Evolutionary conservation across 2,113 vertebrate species (phyloP), one percentile per base, ranked within the genome.

Genomic region (Cavia porcellus): DNA sequence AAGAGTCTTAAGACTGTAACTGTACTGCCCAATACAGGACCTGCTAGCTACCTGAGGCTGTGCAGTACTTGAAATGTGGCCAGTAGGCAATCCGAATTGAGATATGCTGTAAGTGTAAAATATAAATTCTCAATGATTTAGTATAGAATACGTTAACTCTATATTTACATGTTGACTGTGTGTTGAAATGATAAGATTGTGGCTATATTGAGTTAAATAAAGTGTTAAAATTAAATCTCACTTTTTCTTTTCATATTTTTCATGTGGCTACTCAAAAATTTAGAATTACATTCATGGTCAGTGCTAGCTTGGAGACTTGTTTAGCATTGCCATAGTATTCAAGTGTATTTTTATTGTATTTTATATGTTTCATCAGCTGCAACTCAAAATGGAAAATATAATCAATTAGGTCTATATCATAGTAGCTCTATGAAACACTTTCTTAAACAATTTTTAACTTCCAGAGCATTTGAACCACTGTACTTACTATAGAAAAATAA

Each of bases 391-490:
- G 57, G 83, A 95, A 90, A 96, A 32, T 92, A 32, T 3, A 74
- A n/a, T 85, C 59, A 38, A 86, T 22, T 79, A 35, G 6, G 83
- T 38, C 90, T 92, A 64, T 3, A 22, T 88, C 75, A 32, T 32
- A 88, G n/a, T 89, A 59, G 75, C 24, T 88, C 86, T 87, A 7
- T 38, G 32, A 96, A 92, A 32, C 4, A 38, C n/a, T 88, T 17
- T 52, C 81, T 93, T 89, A 92, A 96, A 81, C 35, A 72, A 66
- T 79, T 96, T 20, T 11, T 93, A 52, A 89, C 75, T 82, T 97
- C 30, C 17, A 66, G 79, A 70, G 62, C 45, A 22, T 57, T 91
- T 95, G 89, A 32, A 86, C 24, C 11, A 13, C 12, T 82, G 5
- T 57, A 28, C 10, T 92, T 96, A 52, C 19, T 84, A 22, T 66